Conservation (phyloP, 2,888 invertebrate species). For the Oegoconia quadripuncta region DNA sequence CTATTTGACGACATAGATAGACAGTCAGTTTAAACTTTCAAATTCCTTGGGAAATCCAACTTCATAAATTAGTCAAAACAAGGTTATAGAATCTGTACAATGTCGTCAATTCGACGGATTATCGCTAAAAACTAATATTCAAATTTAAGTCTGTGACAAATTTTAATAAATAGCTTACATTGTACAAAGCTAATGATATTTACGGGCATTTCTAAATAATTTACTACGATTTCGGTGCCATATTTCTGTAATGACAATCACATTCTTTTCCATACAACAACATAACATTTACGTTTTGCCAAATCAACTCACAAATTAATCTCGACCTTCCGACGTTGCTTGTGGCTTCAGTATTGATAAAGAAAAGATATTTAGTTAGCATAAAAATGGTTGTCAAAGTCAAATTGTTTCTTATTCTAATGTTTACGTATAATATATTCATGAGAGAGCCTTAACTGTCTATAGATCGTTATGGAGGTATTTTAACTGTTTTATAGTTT, state of each 20-base stretch:
- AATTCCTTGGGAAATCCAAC: background rate
- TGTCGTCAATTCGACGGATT: conserved; percentile 4
- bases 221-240: conserved; percentile 25
- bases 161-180: conserved; percentile 12
- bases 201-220: conserved; percentile 23
- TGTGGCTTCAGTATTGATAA: no score
- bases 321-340: no score
- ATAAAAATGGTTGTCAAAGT: conserved; percentile 24
- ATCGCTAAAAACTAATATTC: conserved; percentile 8
- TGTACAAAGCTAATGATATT: conserved; percentile 11
- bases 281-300: background rate
- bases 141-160: conserved; percentile 9
- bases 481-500: conserved; percentile 59
- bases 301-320: conserved; percentile 11
- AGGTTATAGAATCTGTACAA: conserved; percentile 5
- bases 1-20: background rate
- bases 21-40: background rate
- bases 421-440: conserved; percentile 58
- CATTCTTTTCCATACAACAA: conserved; percentile 18
- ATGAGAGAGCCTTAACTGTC: conserved; percentile 57
- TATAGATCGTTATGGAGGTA: conserved; percentile 54
- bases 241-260: conserved; percentile 31
- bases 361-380: no score
- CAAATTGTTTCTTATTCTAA: conserved; percentile 52
- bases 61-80: conserved; percentile 9